Base-by-base conservation (phyloP, 2,888 invertebrate species). In the Saturnia pavonia region DNA sequence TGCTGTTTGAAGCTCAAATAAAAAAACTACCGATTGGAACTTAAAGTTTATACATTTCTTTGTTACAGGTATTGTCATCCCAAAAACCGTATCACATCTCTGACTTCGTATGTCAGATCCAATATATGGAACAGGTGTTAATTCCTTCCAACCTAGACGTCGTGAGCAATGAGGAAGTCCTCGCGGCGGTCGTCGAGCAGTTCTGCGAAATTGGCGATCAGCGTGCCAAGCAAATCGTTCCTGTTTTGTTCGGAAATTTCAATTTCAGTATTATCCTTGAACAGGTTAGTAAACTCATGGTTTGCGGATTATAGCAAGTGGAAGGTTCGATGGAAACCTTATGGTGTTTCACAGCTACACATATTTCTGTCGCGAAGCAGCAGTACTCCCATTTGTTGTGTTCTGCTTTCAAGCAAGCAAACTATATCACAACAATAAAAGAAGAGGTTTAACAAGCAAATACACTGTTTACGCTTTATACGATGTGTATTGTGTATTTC, bases 121-220 rank as follows among this genome's bases (percentile, higher is more conserved):
- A 90, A 11, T 70, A 77, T 54, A 84, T 92, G 85, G 79, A 88
- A 0, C 72, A 75, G 19, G 85, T 91, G 9, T 65, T 94, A 1
- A 45, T 77, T 0, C 90, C 91, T 0, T 76, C 76, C 0, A 72
- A 84, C 66, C 74, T 88, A 25, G 87, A 83, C 72, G 85, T 83
- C 71, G 88, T 90, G 51, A 82, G 87, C 0, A 73, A 78, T 0
- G 90, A 90, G 0, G 91, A 91, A 69, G 88, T 90, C 22, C 81
- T 81, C 27, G 88, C 82, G 0, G 91, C 91, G 16, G 85, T 94
- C n/a, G 84, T 86, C 7, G 88, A 89, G 0, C 91, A 92, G 80
- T 89, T 95, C 79, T 95, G 95, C 67, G 86, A 83, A 0, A 75
- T 95, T n/a, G 75, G 80, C 1, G 92, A 94, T 34, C 79, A 85